A percentile compares a stretch with the other conserved stretches of the same genome.
phyloP scores from a whole-genome alignment of 2,888 invertebrate genomes.

The Yponomeuta sedellus region DNA sequence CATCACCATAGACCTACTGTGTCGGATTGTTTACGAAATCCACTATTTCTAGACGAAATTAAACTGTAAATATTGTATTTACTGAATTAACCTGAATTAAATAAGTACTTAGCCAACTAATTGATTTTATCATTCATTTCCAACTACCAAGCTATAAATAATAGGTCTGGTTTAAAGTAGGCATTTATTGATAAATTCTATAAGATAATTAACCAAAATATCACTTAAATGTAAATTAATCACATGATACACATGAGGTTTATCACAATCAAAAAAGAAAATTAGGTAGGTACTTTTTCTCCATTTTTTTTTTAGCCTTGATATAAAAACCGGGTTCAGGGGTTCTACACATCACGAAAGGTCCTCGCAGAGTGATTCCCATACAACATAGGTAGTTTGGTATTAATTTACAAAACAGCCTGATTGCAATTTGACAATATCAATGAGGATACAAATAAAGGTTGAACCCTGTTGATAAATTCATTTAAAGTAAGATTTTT shows the following conservation, averaged over 20 bases:
- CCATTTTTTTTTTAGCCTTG: too few species aligned
- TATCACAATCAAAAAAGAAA: constrained; percentile 68
- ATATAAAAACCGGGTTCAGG: too few species aligned
- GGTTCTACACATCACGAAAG: too few species aligned
- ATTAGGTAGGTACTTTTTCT: constrained; percentile 18
- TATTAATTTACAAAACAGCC: too few species aligned
- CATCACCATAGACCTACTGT: constrained; percentile 91
- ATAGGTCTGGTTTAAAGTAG: constrained; percentile 35
- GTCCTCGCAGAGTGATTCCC: too few species aligned
- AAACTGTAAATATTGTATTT: constrained; percentile 25
- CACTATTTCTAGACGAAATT: constrained; percentile 82
- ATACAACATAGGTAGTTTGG: too few species aligned
- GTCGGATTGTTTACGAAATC: constrained; percentile 93
- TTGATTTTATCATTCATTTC: background rate
- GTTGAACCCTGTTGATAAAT: too few species aligned
- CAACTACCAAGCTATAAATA: constrained; percentile 30
- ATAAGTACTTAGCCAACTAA: background rate
- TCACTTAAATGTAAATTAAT: constrained; percentile 42
- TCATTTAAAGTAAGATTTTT: too few species aligned
- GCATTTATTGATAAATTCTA: constrained; percentile 45
- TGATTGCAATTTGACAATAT: too few species aligned
- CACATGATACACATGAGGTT: constrained; percentile 38
- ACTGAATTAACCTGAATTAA: background rate
- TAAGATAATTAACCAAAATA: constrained; percentile 61
- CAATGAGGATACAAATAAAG: too few species aligned